Evolutionary conservation across 1,140 invertebrate genomes (phyloP), one percentile per base, ranked within the genome.

Genomic region (Phthorimaea operculella): DNA sequence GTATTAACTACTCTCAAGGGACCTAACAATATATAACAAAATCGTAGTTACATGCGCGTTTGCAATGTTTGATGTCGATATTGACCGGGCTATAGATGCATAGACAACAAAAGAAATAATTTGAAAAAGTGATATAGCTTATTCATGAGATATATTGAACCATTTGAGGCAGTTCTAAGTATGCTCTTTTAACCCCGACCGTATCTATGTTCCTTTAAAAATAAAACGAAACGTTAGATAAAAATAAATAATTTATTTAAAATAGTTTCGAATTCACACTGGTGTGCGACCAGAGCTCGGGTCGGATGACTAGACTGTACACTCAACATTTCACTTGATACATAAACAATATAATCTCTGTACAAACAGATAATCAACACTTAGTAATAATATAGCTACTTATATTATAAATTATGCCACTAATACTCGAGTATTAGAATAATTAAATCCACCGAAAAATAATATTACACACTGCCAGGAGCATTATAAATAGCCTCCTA

Each of bases 381-480:
- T 85, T 85, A 85, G 68, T 76, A 72, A 74, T 80, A 73, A 76
- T 66, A 74, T 76, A 59, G 52, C 82, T 85, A 85, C 77, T 85
- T 85, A 85, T 60, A 78, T 78, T 70, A 77, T 77, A 79, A 73
- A 76, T 77, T 72, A 75, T 75, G 75, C 74, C 55, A 73, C 82
- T 85, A 85, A 85, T 85, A 85, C 79, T 83, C 82, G 82, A 85
- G 82, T 82, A 84, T 84, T 84, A 81, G 76, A 84, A 74, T 65
- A 68, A 74, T 72, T 74, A 79, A 78, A 82, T 76, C 60, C 78
- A 83, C 72, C 76, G 70, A 81, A 82, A 79, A 79, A 80, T 79
- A 73, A 75, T 74, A 71, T 70, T 66, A 76, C 77, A 82, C 78
- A 76, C 75, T 73, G 71, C 69, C 63, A 68, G 69, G 76, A 76